Evolutionary conservation across 2,797 vertebrate species (phyloP), one percentile per base, ranked within the genome.

Genomic region (Dryobates pubescens): DNA sequence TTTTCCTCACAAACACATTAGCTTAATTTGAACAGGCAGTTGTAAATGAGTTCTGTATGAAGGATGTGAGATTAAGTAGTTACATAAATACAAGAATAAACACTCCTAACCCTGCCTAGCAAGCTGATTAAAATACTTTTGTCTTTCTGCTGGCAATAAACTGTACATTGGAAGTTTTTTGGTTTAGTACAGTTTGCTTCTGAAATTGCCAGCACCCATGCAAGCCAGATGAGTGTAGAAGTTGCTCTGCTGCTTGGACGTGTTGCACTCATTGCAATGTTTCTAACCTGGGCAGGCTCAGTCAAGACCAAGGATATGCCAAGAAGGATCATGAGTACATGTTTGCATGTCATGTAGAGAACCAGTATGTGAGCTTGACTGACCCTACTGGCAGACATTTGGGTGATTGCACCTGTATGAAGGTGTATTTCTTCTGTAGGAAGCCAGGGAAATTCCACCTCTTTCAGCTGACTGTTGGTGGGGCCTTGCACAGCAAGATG

Each of bases 41-140:
- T 81, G n/a, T 82, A 84, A 90, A 86, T 89, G 22, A 86, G 69
- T 93, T 90, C 89, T 86, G 26, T 88, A 61, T 2, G 19, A 54
- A 62, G 30, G 82, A 16, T 84, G 38, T 65, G 20, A 77, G 72
- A 85, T 80, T 80, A 51, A 91, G 64, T 57, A 68, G 61, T 91
- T 84, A 56, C 38, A 51, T 79, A 90, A 96, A 86, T 84, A 51
- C 43, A 82, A 85, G 92, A 74, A 29, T 69, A 90, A 94, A 78
- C 54, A 79, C 56, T 74, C n/a, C 54, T 92, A 80, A 85, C 36
- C 36, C 62, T 86, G 32, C 58, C 54, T 88, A 88, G 67, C 47
- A 84, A 76, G 63, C 29, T 30, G 27, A 82, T 92, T 77, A 91
- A 93, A 78, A 77, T 68, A 3, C 59, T 63, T 54, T 88, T 43